Evolutionary conservation across 2,888 invertebrate species (phyloP), one percentile per base, ranked within the genome.

Genomic region (Noctua pronuba): DNA sequence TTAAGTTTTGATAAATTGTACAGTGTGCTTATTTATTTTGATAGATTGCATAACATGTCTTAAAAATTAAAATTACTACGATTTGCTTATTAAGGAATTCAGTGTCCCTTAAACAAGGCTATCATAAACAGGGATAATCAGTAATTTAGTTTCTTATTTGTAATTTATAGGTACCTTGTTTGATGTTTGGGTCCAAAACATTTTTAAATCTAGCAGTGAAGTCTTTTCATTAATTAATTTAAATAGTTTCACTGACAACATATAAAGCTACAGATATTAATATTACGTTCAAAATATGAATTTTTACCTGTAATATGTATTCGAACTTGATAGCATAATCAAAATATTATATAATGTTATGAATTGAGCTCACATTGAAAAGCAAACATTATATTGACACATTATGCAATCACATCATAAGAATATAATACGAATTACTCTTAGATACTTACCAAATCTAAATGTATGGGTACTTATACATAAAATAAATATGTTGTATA

Each of bases 391-490:
- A 44, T 55, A 55, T 55, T 11, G 73, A 82, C 86, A 85, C 83
- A 88, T 90, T 92, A 91, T 88, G 92, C 93, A 94, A 91, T 92
- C 90, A 90, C 90, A 91, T 89, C 80, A 71, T 4, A 84, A 83
- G 74, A 86, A 79, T 83, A 81, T 88, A 90, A 86, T 79, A 86
- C 85, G 87, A 85, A 74, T 80, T 87, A 90, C 75, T 81, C 87
- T 85, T 89, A 88, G 73, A 90, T 83, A 95, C 95, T 95, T 92
- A 95, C 95, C 94, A 90, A 84, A 78, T 76, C 68, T 75, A 79
- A 82, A 76, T 8, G 72, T 41, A 28, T 69, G 46, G 81, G 82
- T 79, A 86, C 86, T 84, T 87, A 70, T 90, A 90, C 10, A 83
- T 80, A 84, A 69, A 65, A 82, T 87, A 83, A 80, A 87, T 86